Evolutionary conservation across 2,113 vertebrate species (phyloP), one percentile per base, ranked within the genome.

Genomic region (Porphyrio hochstetteri): DNA sequence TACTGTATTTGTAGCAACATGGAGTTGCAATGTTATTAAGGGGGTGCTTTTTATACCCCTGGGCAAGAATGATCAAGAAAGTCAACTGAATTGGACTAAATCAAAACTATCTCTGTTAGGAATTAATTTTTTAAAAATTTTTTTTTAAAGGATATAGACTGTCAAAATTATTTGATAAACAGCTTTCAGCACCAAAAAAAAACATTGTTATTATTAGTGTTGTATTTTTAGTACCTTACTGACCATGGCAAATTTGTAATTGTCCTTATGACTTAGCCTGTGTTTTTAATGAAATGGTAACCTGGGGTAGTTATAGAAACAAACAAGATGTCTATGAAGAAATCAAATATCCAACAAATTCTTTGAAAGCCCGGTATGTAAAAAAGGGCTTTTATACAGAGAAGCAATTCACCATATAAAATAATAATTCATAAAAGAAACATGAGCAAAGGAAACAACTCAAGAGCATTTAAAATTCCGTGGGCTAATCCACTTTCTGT

Each of bases 371-470:
- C 94, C 90, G 88, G 91, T 96, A 94, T 88, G 61, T 97, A 98
- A 98, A 98, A 98, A 97, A 97, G 97, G 97, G 98, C 98, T 97
- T 98, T 98, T 98, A 99, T 98, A 98, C 97, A 96, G 97, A 97
- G 97, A 97, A 98, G 96, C 97, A 97, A 97, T 97, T 98, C 97
- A 97, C 98, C 98, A 98, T 97, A 97, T 98, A 98, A 98, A 98
- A 98, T 98, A 98, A 98, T 98, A 98, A 96, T 98, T 98, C 98
- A 99, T 99, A 98, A 99, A 99, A 99, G 98, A 99, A 99, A 98
- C 98, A 98, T 98, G 98, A 99, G 98, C 95, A 96, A 98, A 97
- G 98, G 98, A 98, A 98, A 98, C 98, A 99, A 98, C 97, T 97
- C 97, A 96, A 97, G 97, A 96, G 96, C 95, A 98, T 98, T 98